phyloP scores from a whole-genome alignment of 2,797 vertebrate species.

The Nasua narica region DNA sequence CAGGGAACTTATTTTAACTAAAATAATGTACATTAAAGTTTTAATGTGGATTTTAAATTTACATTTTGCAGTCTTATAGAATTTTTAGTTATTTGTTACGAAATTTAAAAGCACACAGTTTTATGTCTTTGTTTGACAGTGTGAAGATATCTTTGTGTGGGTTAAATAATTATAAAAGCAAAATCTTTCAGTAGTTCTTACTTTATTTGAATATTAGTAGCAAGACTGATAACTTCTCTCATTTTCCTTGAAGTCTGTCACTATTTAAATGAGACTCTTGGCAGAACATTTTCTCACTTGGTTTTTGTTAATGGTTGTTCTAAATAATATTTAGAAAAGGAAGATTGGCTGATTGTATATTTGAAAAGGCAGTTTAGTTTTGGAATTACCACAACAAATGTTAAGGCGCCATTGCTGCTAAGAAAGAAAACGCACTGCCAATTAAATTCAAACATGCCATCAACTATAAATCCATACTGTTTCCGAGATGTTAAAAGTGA shows the following conservation, averaged over 20 bases:
- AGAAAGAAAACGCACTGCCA: neutral
- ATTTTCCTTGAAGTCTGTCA: conserved; percentile 12
- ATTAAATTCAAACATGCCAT: neutral
- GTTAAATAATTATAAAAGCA: conserved; percentile 44
- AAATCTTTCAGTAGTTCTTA: conserved; percentile 28
- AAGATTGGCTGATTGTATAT: neutral
- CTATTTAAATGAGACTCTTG: conserved; percentile 10
- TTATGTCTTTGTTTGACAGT: conserved; percentile 69
- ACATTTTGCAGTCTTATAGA: neutral
- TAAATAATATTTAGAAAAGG: conserved; percentile 10
- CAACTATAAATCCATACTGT: neutral
- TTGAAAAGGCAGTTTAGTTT: conserved; percentile 45
- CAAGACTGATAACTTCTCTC: neutral
- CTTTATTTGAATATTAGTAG: conserved; percentile 18
- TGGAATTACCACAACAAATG: neutral
- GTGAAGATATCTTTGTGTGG: conserved; percentile 87
- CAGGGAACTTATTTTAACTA: neutral
- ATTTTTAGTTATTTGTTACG: conserved; percentile 8
- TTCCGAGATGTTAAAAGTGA: neutral
- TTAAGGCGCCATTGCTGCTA: neutral
- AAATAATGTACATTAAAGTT: neutral
- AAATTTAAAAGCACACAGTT: conserved; percentile 25
- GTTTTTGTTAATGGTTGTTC: neutral
- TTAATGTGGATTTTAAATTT: neutral
- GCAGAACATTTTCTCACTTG: conserved; percentile 25